Conservation (phyloP, 2,113 vertebrate species). For the Syngnathoides biaculeatus region DNA sequence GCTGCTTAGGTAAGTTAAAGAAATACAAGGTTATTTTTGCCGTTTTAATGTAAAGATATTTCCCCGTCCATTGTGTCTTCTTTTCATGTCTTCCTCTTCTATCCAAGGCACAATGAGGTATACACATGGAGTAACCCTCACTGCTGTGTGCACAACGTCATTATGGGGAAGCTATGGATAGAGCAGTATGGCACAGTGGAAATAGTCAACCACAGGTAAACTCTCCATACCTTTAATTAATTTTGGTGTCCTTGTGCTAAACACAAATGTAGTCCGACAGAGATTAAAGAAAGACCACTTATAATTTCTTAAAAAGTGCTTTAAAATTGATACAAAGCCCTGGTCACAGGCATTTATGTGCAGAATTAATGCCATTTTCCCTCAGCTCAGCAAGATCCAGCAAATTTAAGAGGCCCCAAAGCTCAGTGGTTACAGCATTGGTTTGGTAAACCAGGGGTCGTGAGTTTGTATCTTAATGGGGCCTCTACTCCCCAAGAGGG, state of each 20-base stretch:
- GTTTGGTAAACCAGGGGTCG: too few relatives aligned
- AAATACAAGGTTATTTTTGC: not conserved
- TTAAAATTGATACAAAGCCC: too few relatives aligned
- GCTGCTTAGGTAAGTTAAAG: constrained; percentile 52
- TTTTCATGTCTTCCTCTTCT: not conserved
- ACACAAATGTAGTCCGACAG: constrained; percentile 13
- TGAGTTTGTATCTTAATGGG: too few relatives aligned
- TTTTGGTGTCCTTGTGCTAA: constrained; percentile 38
- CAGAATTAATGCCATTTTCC: too few relatives aligned
- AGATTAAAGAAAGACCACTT: not conserved
- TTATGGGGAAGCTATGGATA: constrained; percentile 64
- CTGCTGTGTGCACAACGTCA: constrained; percentile 65
- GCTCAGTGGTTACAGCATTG: too few relatives aligned
- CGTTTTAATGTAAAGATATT: not conserved
- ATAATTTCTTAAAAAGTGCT: too few relatives aligned
- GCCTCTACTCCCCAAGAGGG: too few relatives aligned
- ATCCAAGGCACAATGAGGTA: constrained; percentile 46
- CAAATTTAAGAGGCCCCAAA: too few relatives aligned
- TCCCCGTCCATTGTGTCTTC: not conserved
- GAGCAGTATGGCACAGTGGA: constrained; percentile 66
- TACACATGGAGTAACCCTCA: constrained; percentile 65
- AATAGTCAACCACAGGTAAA: constrained; percentile 59
- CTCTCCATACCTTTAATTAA: not conserved
- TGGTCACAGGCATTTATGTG: too few relatives aligned
- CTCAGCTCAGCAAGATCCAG: too few relatives aligned